Conservation (phyloP, 2,888 invertebrate genomes). For the Cremastinae sp. region DNA sequence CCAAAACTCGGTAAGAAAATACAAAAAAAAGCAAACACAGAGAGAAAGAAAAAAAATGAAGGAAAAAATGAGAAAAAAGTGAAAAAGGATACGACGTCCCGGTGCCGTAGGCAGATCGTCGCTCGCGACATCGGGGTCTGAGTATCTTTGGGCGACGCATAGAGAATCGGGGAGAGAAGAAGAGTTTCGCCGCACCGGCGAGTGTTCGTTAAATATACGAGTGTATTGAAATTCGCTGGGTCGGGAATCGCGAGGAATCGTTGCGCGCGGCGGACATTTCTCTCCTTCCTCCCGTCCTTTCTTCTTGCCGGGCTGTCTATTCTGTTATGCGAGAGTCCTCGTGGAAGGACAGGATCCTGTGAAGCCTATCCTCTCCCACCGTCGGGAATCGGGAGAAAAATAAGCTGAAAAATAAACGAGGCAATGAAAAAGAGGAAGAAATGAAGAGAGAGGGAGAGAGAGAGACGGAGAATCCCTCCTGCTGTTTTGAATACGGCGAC, state of each 20-base stretch:
- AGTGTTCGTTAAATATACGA: conserved; percentile 78
- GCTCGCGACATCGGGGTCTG: conserved; percentile 30
- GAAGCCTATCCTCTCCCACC: conserved; percentile 70
- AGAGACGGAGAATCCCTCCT: conserved; percentile 68
- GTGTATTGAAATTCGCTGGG: conserved; percentile 76
- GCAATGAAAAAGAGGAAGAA: conserved; percentile 28
- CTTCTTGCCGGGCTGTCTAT: conserved; percentile 59
- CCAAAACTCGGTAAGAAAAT: conserved; percentile 62
- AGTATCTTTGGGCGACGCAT: conserved; percentile 41
- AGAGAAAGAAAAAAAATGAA: conserved; percentile 29
- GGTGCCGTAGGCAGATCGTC: conserved; percentile 36
- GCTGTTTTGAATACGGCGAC: conserved; percentile 77
- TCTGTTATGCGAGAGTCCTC: conserved; percentile 64
- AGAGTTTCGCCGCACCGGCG: conserved; percentile 49
- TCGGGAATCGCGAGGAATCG: conserved; percentile 57
- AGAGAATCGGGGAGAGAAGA: conserved; percentile 24
- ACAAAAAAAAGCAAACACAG: conserved; percentile 64
- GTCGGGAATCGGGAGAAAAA: conserved; percentile 59
- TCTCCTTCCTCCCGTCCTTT: conserved; percentile 32
- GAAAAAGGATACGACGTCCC: conserved; percentile 25
- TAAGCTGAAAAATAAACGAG: conserved; percentile 31
- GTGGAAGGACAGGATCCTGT: conserved; percentile 77
- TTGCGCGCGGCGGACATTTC: conserved; percentile 39
- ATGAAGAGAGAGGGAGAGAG: conserved; percentile 11
- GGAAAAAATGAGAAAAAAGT: conserved; percentile 18